Evolutionary conservation across 2,888 invertebrate genomes (phyloP).

Genomic region (Cynaeus angustus): DNA sequence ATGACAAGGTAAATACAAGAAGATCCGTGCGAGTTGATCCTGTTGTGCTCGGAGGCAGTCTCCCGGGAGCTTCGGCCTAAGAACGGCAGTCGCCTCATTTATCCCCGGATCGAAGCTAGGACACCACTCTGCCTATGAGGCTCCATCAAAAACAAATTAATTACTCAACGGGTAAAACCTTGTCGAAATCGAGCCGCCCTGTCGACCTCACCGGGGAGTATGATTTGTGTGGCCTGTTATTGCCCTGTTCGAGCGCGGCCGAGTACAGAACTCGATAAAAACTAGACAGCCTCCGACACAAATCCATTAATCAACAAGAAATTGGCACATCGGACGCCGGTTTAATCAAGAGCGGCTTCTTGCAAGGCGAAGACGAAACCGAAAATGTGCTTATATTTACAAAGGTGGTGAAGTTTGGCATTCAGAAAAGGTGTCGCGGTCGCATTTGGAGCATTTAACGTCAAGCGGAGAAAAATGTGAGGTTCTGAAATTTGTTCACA

Average conservation of each 20-base stretch:
- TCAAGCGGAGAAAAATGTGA: too few relatives aligned
- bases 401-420: too few relatives aligned
- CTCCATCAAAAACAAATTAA: constrained; percentile 71
- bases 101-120: constrained; percentile 61
- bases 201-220: constrained; percentile 66
- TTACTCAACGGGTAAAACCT: constrained; percentile 68
- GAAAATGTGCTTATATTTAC: too few relatives aligned
- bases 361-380: constrained; percentile 3
- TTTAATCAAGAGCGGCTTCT: constrained; percentile 27
- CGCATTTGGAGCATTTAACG: too few relatives aligned
- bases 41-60: constrained; percentile 62
- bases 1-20: constrained; percentile 71
- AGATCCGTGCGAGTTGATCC: constrained; percentile 69
- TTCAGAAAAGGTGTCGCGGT: too few relatives aligned
- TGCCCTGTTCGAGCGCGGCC: constrained; percentile 50
- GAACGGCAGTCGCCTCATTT: constrained; percentile 67
- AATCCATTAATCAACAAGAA: constrained; percentile 50
- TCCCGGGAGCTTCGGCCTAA: constrained; percentile 68
- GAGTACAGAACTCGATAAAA: constrained; percentile 44
- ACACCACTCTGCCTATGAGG: constrained; percentile 59
- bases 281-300: constrained; percentile 41
- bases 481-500: too few relatives aligned
- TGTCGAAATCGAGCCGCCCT: constrained; percentile 68
- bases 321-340: constrained; percentile 38
- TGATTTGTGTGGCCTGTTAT: constrained; percentile 66